Evolutionary conservation across 2,888 invertebrate genomes (phyloP), one percentile per base, ranked within the genome.

Genomic region (Heteromyza rotundicornis): DNA sequence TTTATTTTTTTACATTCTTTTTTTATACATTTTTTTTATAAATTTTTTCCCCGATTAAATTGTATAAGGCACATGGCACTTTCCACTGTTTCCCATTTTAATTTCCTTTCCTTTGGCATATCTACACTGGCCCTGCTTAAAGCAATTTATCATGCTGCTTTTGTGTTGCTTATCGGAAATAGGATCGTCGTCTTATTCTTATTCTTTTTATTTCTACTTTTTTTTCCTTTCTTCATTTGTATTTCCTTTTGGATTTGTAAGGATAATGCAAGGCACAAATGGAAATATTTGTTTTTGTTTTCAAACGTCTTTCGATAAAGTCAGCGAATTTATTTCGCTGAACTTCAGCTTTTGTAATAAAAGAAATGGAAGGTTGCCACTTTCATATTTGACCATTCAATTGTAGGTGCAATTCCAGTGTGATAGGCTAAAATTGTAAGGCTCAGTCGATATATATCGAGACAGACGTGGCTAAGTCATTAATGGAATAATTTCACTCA

Each of bases 151-250:
- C 60, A 61, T 57, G 16, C 19, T 23, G 55, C 50, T 59, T 64
- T 66, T 62, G 57, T 61, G 62, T 64, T 65, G 57, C 57, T 67
- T 68, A 68, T 67, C 68, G 63, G 63, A 66, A 66, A 65, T 64
- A 63, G 59, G 62, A 68, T 65, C 68, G 60, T 62, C 65, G 63
- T 63, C 62, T 64, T 66, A 60, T 51, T 44, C 40, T 61, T 61
- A n/a, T n/a, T n/a, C n/a, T n/a, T n/a, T n/a, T n/a, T n/a, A n/a
- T n/a, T n/a, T n/a, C n/a, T n/a, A n/a, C n/a, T n/a, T n/a, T n/a
- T n/a, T n/a, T 62, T 67, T 64, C 55, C 16, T 1, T 53, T 56
- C 49, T 32, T 16, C 17, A 44, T 27, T 52, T 40, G 5, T 32
- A 32, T 12, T 32, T 32, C 12, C 32, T 5, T 32, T 32, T 32